Conservation (phyloP, 2,113 vertebrate genomes). For the Nothobranchius kuhntae region DNA sequence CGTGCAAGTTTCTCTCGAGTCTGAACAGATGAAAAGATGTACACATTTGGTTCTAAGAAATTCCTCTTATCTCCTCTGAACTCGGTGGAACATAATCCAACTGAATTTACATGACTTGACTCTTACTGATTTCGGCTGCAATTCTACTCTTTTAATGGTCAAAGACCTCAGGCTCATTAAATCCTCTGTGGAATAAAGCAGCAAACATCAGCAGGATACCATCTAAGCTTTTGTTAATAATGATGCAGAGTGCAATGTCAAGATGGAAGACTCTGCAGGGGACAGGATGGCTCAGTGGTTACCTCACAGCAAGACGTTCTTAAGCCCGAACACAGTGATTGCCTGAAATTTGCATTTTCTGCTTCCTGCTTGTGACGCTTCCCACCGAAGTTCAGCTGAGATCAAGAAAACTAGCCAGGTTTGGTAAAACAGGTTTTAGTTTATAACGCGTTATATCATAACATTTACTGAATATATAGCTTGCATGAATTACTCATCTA, state of each 20-base stretch:
- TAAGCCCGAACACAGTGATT: not conserved
- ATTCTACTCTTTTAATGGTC: not conserved
- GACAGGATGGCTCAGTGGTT: not conserved
- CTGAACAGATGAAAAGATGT: constrained; percentile 3
- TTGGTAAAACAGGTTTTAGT: too few relatives aligned
- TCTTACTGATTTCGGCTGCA: not conserved
- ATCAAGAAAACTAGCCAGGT: not conserved
- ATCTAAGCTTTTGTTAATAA: constrained; percentile 11
- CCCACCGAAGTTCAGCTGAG: not conserved
- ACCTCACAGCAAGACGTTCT: constrained; percentile 14
- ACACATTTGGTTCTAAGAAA: not conserved
- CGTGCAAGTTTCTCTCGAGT: not conserved
- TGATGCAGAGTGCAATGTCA: constrained; percentile 1
- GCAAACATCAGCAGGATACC: constrained; percentile 7
- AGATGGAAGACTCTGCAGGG: constrained; percentile 1
- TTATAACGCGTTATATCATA: too few relatives aligned
- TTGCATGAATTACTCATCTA: too few relatives aligned
- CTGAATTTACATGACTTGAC: not conserved
- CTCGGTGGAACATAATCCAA: constrained; percentile 1
- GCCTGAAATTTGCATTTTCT: constrained; percentile 8
- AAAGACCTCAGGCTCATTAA: constrained; percentile 1
- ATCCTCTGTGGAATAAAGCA: constrained; percentile 7
- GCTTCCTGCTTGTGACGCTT: not conserved
- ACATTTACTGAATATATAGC: too few relatives aligned
- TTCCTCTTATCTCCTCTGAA: not conserved